Base-by-base conservation (phyloP, 1,140 invertebrate species). In the Arctopsyche grandis region DNA sequence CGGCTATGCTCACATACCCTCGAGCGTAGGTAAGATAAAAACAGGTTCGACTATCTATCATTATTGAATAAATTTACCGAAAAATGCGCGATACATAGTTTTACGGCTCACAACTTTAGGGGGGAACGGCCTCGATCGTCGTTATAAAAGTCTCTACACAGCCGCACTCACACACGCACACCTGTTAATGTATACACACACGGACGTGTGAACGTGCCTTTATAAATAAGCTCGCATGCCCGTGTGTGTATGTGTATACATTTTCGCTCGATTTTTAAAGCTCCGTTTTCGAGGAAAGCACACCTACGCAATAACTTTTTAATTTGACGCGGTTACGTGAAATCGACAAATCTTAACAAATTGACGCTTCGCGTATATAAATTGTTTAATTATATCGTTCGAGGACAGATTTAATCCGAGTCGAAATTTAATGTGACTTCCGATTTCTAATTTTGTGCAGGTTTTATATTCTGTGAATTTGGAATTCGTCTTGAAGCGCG, bases 21-120 rank as follows among this genome's bases (percentile, higher is more conserved):
- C 75, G 69, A 75, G 78, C 81, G 81, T 82, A 80, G 81, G 81
- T 82, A 82, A 82, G 78, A 82, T 80, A 80, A 82, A 76, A 82
- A 82, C 81, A 82, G 81, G 81, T 82, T 82, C 81, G 81, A 78
- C 81, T 82, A 82, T 82, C 81, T 82, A 82, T 82, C 81, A 82
- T 82, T 82, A 80, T 82, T 82, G 81, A 82, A 82, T 82, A 82
- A 82, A 82, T 82, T 82, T 82, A 82, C 78, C 81, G 81, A 82
- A 82, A 82, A 82, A 82, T 82, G 81, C 81, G 75, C 76, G 81
- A 82, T 82, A 79, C 81, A 75, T 82, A 82, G 81, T 82, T 82
- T 80, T 80, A 80, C 79, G 78, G 81, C 78, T 70, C 75, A 73
- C 77, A 73, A 70, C 70, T 69, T 71, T 63, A 60, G 75, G 78